Evolutionary conservation across 2,797 vertebrate genomes (phyloP).

Genomic region (Amniataba percoides): DNA sequence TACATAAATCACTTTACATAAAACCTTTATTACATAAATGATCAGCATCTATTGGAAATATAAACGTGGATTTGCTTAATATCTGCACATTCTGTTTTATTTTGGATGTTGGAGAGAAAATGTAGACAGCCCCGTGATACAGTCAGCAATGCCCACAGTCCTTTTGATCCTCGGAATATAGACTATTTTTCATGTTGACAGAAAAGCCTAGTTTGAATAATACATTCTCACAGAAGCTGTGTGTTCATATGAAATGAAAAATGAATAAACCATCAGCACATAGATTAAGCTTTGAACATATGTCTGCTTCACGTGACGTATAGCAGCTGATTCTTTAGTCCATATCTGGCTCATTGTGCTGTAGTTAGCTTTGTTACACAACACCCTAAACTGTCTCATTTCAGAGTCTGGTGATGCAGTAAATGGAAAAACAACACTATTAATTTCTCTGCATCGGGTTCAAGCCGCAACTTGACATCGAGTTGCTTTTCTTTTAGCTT

Average conservation of each 20-base stretch:
- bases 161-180: background rate
- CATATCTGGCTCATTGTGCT: background rate
- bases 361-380: conserved; percentile 37
- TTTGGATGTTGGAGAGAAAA: background rate
- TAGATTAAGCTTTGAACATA: conserved; percentile 7
- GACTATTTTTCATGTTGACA: conserved; percentile 14
- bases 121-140: background rate
- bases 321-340: background rate
- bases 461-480: conserved; percentile 42
- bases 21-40: background rate
- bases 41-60: background rate
- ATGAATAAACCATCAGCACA: conserved; percentile 30
- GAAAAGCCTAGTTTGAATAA: conserved; percentile 17
- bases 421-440: conserved; percentile 61
- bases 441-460: conserved; percentile 48
- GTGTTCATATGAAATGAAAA: conserved; percentile 30
- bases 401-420: conserved; percentile 46
- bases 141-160: background rate
- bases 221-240: conserved; percentile 13
- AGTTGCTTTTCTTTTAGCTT: conserved; percentile 44
- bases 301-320: conserved; percentile 1
- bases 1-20: conserved; percentile 19
- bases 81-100: background rate
- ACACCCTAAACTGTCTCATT: conserved; percentile 51
- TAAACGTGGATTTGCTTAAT: background rate